phyloP scores from a whole-genome alignment of 2,888 invertebrate genomes.

The Hermodice carunculata region DNA sequence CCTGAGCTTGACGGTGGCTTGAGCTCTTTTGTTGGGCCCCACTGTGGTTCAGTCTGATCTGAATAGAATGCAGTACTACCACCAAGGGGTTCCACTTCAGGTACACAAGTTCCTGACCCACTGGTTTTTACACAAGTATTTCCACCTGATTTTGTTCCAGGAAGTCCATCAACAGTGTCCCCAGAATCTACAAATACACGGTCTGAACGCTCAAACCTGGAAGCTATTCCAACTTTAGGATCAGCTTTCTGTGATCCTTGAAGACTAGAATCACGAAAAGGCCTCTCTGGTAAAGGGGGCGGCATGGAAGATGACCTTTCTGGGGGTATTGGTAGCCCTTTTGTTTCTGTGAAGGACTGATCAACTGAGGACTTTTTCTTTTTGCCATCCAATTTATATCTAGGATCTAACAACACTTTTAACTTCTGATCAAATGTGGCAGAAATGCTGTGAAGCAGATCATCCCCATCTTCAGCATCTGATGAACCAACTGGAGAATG shows the following conservation, averaged over 20 bases:
- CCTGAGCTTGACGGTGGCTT: not conserved
- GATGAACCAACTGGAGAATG: not conserved
- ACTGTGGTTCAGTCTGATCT: too few species aligned
- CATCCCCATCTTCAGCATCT: slow-evolving; percentile 52
- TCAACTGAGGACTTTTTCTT: slow-evolving; percentile 38
- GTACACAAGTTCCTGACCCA: too few species aligned
- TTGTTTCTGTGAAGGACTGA: slow-evolving; percentile 31
- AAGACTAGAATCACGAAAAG: slow-evolving; percentile 59
- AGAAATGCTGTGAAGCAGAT: slow-evolving; percentile 58
- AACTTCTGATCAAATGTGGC: slow-evolving; percentile 64
- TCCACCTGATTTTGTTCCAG: too few species aligned
- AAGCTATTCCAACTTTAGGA: slow-evolving; percentile 62
- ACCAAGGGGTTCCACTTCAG: too few species aligned
- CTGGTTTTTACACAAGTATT: too few species aligned
- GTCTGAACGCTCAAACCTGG: slow-evolving; percentile 52
- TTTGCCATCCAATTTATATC: too few species aligned
- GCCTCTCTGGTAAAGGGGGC: not conserved
- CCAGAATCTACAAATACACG: not conserved
- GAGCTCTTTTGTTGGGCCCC: too few species aligned
- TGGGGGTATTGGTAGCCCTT: not conserved
- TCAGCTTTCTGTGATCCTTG: slow-evolving; percentile 51
- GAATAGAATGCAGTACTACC: too few species aligned
- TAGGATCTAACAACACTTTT: slow-evolving; percentile 58
- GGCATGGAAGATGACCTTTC: not conserved
- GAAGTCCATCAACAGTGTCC: too few species aligned